These are phyloP conservation scores for Drosophila nigrodunni DNA, from an alignment of 1,140 invertebrate genomes.

Conservation along the genomic window DNA sequence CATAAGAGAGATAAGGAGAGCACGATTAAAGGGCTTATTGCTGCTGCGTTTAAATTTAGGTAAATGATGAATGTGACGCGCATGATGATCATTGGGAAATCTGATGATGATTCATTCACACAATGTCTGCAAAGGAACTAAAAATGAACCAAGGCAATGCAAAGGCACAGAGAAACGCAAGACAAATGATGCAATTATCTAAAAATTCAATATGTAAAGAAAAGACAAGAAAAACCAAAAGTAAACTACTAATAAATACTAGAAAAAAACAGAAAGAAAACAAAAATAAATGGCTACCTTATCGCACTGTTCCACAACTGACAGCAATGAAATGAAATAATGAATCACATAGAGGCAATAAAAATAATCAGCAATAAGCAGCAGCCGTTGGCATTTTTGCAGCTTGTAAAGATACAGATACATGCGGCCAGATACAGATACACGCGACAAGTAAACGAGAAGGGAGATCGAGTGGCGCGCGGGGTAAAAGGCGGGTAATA, in stretches of 20 bases:
- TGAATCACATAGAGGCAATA: conserved; percentile 75
- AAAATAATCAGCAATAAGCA: conserved; percentile 78
- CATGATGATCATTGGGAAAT: conserved; percentile 1
- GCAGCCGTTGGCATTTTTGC: conserved; percentile 56
- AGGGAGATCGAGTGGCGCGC: not conserved
- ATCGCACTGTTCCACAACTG: conserved; percentile 32
- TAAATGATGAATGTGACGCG: conserved; percentile 22
- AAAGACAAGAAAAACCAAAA: conserved; percentile 11
- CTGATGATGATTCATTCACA: conserved; percentile 34
- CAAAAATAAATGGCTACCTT: conserved; percentile 42
- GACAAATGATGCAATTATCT: conserved; percentile 56
- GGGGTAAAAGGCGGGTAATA: not conserved
- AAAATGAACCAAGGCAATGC: conserved; percentile 42
- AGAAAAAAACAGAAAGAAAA: conserved; percentile 11
- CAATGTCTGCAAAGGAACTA: conserved; percentile 26
- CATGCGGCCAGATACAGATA: conserved; percentile 35
- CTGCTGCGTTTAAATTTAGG: conserved; percentile 27
- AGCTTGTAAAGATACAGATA: conserved; percentile 76
- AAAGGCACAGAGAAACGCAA: conserved; percentile 2
- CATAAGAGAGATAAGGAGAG: conserved; percentile 15
- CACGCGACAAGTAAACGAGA: conserved; percentile 31
- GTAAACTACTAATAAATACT: conserved; percentile 13
- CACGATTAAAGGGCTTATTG: conserved; percentile 10
- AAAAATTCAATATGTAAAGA: conserved; percentile 53
- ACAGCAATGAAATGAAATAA: conserved; percentile 49